phyloP scores from a whole-genome alignment of 1,140 invertebrate species.

The Drosophila carrolli region DNA sequence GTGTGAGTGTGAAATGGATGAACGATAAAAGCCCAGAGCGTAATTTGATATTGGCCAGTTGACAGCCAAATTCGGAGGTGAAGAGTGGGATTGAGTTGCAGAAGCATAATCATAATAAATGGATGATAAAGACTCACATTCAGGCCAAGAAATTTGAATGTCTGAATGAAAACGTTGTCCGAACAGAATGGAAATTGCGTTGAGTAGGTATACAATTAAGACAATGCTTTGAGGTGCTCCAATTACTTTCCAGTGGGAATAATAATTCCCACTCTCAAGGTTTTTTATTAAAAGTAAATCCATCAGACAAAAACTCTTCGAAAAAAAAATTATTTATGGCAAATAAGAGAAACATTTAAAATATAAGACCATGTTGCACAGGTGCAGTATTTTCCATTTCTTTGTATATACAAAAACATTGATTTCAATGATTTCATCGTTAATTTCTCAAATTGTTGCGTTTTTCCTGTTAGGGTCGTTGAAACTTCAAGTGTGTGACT shows the following conservation, averaged over 20 bases:
- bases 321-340: neutral
- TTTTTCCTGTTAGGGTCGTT: constrained; percentile 2
- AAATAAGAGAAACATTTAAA: neutral
- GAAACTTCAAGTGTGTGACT: constrained; percentile 12
- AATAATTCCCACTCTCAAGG: neutral
- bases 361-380: neutral
- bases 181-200: constrained; percentile 13
- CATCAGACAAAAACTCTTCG: no score
- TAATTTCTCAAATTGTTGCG: neutral
- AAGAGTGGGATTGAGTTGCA: constrained; percentile 25
- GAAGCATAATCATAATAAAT: constrained; percentile 25
- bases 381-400: neutral
- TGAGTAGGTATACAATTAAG: constrained; percentile 5
- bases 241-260: neutral
- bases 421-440: neutral
- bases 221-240: neutral
- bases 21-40: constrained; percentile 23
- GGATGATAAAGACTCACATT: constrained; percentile 27
- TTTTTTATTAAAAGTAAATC: no score
- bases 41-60: constrained; percentile 50
- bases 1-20: constrained; percentile 9
- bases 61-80: constrained; percentile 3
- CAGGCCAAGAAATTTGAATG: constrained; percentile 3
- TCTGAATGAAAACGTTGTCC: neutral
- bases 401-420: constrained; percentile 4